Evolutionary conservation across 2,888 invertebrate genomes (phyloP), one percentile per base, ranked within the genome.

Genomic region (Eurytoma californica): DNA sequence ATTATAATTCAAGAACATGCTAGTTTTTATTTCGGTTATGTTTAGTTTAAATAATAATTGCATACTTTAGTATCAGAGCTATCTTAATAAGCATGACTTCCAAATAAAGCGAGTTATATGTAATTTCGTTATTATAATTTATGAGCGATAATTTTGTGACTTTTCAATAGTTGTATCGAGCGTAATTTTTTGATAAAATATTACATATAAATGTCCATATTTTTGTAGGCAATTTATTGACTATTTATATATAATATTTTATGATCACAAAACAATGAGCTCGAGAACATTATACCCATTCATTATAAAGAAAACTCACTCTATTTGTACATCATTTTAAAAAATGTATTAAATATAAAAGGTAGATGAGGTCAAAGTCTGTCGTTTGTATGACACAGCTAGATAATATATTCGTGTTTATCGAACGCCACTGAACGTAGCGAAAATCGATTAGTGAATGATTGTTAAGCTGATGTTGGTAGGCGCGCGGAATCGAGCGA

Each of bases 341-440:
- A 55, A 49, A 58, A 9, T 74, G 61, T 72, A 77, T 69, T 49
- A 65, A 39, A 60, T 65, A 53, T 47, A 61, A 76, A 72, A 77
- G 65, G 68, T 78, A 75, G 30, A 58, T 66, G 72, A 73, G 73
- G 70, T 80, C 39, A 20, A 75, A 81, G 75, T 78, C 78, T 78
- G 80, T 78, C 72, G 68, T 77, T 76, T 72, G 65, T 53, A 57
- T 73, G 77, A 66, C 66, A 74, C 65, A 66, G 28, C 73, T 80
- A 80, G 73, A 53, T 69, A 74, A 72, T 68, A 72, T 60, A 67
- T 57, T 74, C 57, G 55, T 80, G 70, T 80, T 80, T 24, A 72
- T 74, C 30, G 57, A 67, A 57, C 55, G 63, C 55, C 60, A 74
- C 63, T 13, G 53, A 66, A 77, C 24, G 24, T 77, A 80, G 70